Conservation (phyloP, 2,888 invertebrate species). For the Drosophila parthenogenetica region DNA sequence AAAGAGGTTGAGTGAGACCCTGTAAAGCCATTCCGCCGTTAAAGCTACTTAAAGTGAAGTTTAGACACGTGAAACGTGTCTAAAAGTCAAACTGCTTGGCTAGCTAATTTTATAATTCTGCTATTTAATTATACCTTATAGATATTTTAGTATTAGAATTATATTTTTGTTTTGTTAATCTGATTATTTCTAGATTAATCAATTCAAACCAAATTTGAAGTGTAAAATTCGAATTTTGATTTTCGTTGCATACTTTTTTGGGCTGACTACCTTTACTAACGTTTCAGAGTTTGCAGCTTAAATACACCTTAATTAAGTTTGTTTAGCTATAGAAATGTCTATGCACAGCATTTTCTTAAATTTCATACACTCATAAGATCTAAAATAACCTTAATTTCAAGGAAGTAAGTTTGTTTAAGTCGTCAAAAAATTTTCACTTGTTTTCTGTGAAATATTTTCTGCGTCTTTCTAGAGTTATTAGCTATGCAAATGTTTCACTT, state of each 20-base stretch:
- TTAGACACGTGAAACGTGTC: constrained; percentile 15
- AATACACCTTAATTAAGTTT: no score
- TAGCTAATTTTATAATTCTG: background rate
- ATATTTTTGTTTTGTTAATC: no score
- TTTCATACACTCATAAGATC: background rate
- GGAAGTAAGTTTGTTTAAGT: background rate
- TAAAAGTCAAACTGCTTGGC: background rate
- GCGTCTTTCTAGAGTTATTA: constrained; percentile 33
- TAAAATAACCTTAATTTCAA: background rate
- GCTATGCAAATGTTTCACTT: constrained; percentile 55
- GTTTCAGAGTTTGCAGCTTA: background rate
- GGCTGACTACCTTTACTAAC: background rate
- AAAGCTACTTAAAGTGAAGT: constrained; percentile 30
- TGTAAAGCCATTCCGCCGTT: constrained; percentile 23
- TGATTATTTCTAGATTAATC: no score
- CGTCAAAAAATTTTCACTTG: background rate
- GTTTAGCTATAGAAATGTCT: no score
- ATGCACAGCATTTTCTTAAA: background rate
- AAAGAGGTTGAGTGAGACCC: background rate
- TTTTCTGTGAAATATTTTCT: constrained; percentile 14
- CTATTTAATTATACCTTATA: background rate
- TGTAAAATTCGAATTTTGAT: background rate
- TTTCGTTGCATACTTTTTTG: constrained; percentile 1
- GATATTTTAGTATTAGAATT: background rate
- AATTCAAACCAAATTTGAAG: no score